phyloP scores from a whole-genome alignment of 2,113 vertebrate genomes.

The Notechis scutatus region DNA sequence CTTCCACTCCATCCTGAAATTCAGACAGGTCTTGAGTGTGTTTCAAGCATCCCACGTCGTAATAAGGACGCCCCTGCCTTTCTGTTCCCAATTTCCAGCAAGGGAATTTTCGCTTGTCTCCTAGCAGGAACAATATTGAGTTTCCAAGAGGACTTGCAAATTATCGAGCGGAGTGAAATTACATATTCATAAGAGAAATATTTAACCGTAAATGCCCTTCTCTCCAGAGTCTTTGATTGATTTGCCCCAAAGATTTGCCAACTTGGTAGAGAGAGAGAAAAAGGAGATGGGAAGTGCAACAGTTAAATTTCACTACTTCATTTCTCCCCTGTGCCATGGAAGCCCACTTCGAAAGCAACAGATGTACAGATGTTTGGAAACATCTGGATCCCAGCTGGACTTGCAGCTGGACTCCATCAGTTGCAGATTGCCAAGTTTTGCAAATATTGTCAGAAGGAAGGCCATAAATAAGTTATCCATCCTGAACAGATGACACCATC shows the following conservation, averaged over 20 bases:
- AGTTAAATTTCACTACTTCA: background rate
- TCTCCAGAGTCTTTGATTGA: background rate
- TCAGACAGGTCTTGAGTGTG: background rate
- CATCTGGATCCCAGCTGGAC: background rate
- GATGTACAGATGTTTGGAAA: conserved; percentile 1
- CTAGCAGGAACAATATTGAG: background rate
- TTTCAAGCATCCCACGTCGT: background rate
- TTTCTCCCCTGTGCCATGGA: background rate
- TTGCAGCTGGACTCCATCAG: background rate
- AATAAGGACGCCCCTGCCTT: background rate
- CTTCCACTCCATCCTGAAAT: background rate
- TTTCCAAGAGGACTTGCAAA: background rate
- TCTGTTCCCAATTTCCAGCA: background rate
- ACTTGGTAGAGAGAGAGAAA: conserved; percentile 18
- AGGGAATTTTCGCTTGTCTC: background rate
- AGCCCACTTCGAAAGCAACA: background rate
- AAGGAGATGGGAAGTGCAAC: background rate
- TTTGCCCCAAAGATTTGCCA: conserved; percentile 10
- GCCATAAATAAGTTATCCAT: background rate
- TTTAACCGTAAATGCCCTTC: background rate
- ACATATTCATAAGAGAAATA: background rate
- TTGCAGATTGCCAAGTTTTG: background rate
- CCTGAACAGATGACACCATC: conserved; percentile 1
- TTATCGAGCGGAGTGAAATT: background rate
- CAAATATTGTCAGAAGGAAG: background rate